phyloP scores from a whole-genome alignment of 1,140 invertebrate species.

The Melanaphis sacchari region DNA sequence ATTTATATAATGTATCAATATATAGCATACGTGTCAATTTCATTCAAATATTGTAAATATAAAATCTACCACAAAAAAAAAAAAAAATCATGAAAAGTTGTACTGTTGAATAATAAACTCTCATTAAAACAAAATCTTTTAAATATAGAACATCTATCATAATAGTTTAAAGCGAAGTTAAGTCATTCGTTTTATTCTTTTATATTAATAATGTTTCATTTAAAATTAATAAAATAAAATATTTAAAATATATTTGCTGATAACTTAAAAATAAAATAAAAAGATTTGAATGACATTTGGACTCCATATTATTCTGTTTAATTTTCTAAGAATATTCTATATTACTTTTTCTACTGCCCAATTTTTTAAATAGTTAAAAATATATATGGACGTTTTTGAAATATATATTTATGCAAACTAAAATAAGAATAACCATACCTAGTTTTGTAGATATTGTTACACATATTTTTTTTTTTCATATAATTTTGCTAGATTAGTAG shows the following conservation, averaged over 20 bases:
- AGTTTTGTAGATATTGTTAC: neutral
- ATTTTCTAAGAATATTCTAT: neutral
- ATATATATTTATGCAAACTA: neutral
- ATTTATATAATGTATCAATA: neutral
- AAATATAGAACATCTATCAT: too few species aligned
- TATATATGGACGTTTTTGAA: too few species aligned
- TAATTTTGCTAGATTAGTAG: neutral
- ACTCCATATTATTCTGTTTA: neutral
- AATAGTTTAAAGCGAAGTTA: too few species aligned
- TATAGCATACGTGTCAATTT: neutral
- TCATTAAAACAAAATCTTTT: too few species aligned
- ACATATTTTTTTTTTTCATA: neutral
- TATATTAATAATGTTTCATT: neutral
- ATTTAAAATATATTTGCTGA: neutral
- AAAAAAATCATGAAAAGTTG: neutral
- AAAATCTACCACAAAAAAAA: too few species aligned
- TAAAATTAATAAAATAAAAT: neutral
- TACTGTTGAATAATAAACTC: neutral
- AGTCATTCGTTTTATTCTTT: too few species aligned
- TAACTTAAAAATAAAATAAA: neutral
- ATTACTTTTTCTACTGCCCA: neutral
- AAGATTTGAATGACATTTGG: neutral
- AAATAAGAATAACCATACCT: neutral
- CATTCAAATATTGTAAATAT: neutral
- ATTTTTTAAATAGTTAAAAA: neutral